phyloP scores from a whole-genome alignment of 2,888 invertebrate genomes.

The Volucella bombylans region DNA sequence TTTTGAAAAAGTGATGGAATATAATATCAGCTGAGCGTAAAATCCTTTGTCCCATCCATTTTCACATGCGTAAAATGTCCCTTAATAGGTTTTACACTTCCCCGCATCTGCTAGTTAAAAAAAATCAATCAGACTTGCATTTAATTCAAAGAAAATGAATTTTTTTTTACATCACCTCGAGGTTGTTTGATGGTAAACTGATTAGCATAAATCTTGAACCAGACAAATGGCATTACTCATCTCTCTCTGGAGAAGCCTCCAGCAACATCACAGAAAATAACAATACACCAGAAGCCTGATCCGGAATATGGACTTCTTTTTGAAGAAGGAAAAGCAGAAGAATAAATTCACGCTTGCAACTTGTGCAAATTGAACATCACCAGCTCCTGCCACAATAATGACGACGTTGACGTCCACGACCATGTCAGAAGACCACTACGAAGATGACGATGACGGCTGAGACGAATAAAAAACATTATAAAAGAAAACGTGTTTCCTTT shows the following conservation, averaged over 20 bases:
- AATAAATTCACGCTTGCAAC: conserved; percentile 25
- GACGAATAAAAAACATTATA: conserved; percentile 14
- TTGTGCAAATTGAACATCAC: conserved; percentile 67
- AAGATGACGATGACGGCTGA: conserved; percentile 39
- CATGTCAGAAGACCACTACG: not conserved
- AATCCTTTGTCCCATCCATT: too few relatives aligned
- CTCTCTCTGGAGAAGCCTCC: not conserved
- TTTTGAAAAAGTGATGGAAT: too few relatives aligned
- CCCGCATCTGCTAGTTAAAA: not conserved
- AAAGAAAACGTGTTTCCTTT: conserved; percentile 55
- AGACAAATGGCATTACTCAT: conserved; percentile 60
- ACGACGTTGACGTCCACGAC: conserved; percentile 15
- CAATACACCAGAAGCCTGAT: not conserved
- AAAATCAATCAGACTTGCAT: conserved; percentile 37
- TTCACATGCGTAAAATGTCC: too few relatives aligned
- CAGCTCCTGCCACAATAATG: conserved; percentile 28
- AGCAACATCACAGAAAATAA: conserved; percentile 16
- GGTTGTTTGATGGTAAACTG: conserved; percentile 40
- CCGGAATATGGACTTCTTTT: not conserved
- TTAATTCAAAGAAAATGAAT: conserved; percentile 31
- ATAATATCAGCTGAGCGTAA: too few relatives aligned
- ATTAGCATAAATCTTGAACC: conserved; percentile 65
- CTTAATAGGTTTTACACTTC: not conserved
- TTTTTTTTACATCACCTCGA: conserved; percentile 1
- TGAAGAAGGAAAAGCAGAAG: not conserved